A percentile compares a stretch with the other conserved stretches of the same genome.
Evolutionary conservation across 2,797 vertebrate genomes (phyloP).

Genomic region (Thamnophis elegans): DNA sequence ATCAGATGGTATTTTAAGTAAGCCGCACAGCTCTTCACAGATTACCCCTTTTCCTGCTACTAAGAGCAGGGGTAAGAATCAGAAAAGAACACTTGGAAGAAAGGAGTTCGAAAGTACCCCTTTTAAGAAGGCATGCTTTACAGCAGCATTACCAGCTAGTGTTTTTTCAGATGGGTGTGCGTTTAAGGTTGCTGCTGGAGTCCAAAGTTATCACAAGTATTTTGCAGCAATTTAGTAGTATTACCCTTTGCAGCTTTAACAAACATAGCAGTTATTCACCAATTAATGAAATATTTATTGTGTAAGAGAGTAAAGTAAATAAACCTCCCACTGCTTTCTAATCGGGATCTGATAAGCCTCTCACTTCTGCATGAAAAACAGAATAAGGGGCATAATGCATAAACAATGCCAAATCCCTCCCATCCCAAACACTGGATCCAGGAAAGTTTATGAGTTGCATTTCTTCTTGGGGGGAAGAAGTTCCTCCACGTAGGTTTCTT

Average conservation of each 20-base stretch:
- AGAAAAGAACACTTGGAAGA: neutral
- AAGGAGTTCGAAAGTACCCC: neutral
- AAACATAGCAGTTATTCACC: neutral
- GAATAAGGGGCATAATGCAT: neutral
- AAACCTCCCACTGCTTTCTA: neutral
- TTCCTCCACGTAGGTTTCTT: neutral
- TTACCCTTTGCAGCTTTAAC: neutral
- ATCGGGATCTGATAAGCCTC: neutral
- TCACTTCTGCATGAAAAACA: neutral
- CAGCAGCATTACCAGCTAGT: neutral
- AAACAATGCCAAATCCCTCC: neutral
- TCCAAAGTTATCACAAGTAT: neutral
- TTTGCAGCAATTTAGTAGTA: neutral
- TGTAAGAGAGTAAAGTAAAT: neutral
- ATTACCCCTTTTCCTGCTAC: neutral
- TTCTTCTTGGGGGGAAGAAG: neutral
- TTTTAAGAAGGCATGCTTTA: neutral
- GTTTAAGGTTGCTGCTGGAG: neutral
- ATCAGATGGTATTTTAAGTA: neutral
- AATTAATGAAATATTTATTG: neutral
- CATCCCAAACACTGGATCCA: neutral
- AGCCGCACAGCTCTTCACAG: neutral
- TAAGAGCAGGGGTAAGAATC: neutral
- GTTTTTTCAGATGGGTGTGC: neutral
- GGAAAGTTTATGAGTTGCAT: neutral